Conservation (phyloP, 1,140 invertebrate genomes). For the Laupala kohalensis region DNA sequence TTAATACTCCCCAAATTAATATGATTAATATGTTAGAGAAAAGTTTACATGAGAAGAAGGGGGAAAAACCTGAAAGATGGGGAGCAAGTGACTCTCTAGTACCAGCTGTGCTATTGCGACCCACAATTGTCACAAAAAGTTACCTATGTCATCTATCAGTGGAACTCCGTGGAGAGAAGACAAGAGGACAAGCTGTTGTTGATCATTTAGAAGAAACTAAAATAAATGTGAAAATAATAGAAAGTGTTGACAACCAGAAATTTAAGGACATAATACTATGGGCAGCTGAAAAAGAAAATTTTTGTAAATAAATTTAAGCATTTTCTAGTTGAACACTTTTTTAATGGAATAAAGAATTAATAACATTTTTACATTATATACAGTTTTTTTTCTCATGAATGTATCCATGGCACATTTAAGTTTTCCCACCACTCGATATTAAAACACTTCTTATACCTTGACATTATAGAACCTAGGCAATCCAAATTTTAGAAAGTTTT, state of each 20-base stretch:
- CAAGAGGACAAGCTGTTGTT: slow-evolving; percentile 44
- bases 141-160: slow-evolving; percentile 34
- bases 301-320: background rate
- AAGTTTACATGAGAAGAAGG: slow-evolving; percentile 23
- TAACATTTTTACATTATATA: background rate
- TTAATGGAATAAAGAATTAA: background rate
- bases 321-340: background rate
- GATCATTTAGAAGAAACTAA: slow-evolving; percentile 32
- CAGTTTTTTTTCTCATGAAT: background rate
- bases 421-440: background rate
- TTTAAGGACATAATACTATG: slow-evolving; percentile 4
- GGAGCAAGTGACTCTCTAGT: slow-evolving; percentile 42
- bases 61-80: slow-evolving; percentile 21
- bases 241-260: slow-evolving; percentile 13
- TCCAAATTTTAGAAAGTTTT: background rate
- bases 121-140: slow-evolving; percentile 23
- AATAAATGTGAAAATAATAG: slow-evolving; percentile 38
- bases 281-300: background rate
- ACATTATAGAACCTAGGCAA: background rate
- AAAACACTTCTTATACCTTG: background rate
- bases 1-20: slow-evolving; percentile 29
- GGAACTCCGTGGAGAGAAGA: slow-evolving; percentile 37
- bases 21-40: slow-evolving; percentile 40
- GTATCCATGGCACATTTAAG: background rate
- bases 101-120: slow-evolving; percentile 35